These are phyloP conservation scores for Aurelia aurita DNA, from an alignment of 30 jellyfish, hydroid and myxozoan genomes.

Conservation along the genomic window DNA sequence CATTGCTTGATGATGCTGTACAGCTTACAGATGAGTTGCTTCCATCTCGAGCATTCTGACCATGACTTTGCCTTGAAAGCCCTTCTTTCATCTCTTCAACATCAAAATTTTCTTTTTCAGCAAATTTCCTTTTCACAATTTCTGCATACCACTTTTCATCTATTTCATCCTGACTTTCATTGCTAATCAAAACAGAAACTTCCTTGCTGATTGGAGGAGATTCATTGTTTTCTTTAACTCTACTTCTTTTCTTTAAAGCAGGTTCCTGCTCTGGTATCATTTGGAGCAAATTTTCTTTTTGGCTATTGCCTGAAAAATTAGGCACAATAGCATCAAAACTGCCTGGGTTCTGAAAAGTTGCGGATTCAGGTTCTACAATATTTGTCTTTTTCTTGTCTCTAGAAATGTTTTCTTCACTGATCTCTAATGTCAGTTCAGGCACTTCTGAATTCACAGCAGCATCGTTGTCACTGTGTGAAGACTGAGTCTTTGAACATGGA, in stretches of 20 bases:
- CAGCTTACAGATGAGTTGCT: neutral
- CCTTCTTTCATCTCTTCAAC: neutral
- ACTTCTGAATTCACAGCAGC: no score
- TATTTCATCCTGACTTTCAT: neutral
- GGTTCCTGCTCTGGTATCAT: no score
- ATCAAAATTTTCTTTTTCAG: neutral
- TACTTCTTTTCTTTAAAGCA: neutral
- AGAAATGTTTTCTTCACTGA: no score
- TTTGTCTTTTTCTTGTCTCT: no score
- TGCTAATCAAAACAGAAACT: slow-evolving; percentile 1
- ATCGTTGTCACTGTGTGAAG: no score
- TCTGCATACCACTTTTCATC: slow-evolving; percentile 35
- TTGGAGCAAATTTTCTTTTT: no score
- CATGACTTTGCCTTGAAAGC: neutral
- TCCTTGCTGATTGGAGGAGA: slow-evolving; percentile 6
- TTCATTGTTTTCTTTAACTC: neutral
- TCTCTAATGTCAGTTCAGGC: no score
- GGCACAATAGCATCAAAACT: no score
- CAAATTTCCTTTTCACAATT: slow-evolving; percentile 9
- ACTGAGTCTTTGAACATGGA: no score
- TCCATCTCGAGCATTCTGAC: neutral
- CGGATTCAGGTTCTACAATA: no score
- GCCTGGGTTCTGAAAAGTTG: no score
- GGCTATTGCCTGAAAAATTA: no score
- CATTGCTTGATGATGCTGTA: neutral